Conservation (phyloP, 2,888 invertebrate species). For the Cephalotes varians region DNA sequence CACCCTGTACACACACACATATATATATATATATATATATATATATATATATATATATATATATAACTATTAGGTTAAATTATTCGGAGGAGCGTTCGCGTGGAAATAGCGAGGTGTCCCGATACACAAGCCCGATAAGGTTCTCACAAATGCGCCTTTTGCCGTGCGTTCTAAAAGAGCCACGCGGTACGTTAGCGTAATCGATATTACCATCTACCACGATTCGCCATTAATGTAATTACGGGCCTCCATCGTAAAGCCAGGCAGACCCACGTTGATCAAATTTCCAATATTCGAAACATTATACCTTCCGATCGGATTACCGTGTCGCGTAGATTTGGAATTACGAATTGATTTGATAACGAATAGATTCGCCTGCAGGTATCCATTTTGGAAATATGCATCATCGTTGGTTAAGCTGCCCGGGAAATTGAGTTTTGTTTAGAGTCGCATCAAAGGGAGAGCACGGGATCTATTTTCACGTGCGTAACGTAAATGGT, state of each 20-base stretch:
- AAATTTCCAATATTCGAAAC: slow-evolving; percentile 60
- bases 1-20: too few relatives aligned
- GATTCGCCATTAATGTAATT: slow-evolving; percentile 59
- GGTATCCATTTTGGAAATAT: slow-evolving; percentile 48
- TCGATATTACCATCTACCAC: slow-evolving; percentile 57
- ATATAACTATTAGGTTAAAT: background rate
- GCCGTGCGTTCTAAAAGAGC: slow-evolving; percentile 32
- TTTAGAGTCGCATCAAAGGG: slow-evolving; percentile 35
- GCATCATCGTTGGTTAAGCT: slow-evolving; percentile 24
- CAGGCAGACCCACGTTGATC: slow-evolving; percentile 54
- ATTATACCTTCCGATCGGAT: slow-evolving; percentile 57
- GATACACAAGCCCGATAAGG: slow-evolving; percentile 4
- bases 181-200: slow-evolving; percentile 33
- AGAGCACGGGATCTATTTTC: background rate
- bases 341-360: slow-evolving; percentile 55
- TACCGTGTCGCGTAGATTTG: slow-evolving; percentile 56
- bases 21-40: too few relatives aligned
- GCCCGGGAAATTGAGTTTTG: slow-evolving; percentile 18
- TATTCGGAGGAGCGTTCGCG: background rate
- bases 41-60: too few relatives aligned
- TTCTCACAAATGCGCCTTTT: slow-evolving; percentile 18
- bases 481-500: background rate
- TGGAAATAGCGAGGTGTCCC: slow-evolving; percentile 1
- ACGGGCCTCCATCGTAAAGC: slow-evolving; percentile 53
- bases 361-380: slow-evolving; percentile 47